Base-by-base conservation (phyloP, 2,113 vertebrate species). In the Neoarius graeffei region DNA sequence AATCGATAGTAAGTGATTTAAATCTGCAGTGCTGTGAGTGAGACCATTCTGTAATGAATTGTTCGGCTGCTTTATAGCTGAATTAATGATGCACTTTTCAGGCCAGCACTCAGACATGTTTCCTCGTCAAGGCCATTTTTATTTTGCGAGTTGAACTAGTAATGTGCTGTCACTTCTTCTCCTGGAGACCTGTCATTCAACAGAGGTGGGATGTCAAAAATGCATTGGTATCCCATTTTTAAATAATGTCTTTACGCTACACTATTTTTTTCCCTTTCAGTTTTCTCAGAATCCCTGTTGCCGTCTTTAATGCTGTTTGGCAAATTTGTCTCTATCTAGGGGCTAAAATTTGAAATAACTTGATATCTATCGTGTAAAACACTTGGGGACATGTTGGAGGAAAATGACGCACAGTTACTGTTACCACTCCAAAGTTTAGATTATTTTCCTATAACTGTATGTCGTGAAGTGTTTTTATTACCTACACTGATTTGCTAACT, bases 1-100 rank as follows among this genome's bases (percentile, higher is more conserved):
- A 80, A 73, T 83, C 80, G 59, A 60, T 88, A 86, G 19, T 85
- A 83, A 82, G 69, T 90, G 85, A 83, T 90, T 90, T 83, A 90
- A n/a, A 52, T 83, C 27, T 54, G 9, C 19, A 76, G 86, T 83
- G 62, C 86, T 84, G 69, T 20, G 20, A 73, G 74, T 13, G 50
- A 69, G 88, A 84, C 50, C 81, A 25, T 87, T 66, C 35, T 3
- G 42, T 85, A 83, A 90, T 90, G 67, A 90, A 86, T 86, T 83
- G 86, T 88, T 86, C n/a, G 19, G 86, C 86, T 62, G 56, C 79
- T 83, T 69, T 42, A 62, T 19, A 52, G 64, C 86, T 87, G 76
- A 83, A 88, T 90, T 83, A 88, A 86, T 90, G 54, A 90, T 86
- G 69, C 27, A 30, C 81, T 25, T 90, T 69, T 85, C 69, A 62